A percentile compares a stretch with the other conserved stretches of the same genome.
These are phyloP conservation scores for Campylomormyrus tamandua DNA, from an alignment of 2,113 vertebrate genomes.

Conservation along the genomic window DNA sequence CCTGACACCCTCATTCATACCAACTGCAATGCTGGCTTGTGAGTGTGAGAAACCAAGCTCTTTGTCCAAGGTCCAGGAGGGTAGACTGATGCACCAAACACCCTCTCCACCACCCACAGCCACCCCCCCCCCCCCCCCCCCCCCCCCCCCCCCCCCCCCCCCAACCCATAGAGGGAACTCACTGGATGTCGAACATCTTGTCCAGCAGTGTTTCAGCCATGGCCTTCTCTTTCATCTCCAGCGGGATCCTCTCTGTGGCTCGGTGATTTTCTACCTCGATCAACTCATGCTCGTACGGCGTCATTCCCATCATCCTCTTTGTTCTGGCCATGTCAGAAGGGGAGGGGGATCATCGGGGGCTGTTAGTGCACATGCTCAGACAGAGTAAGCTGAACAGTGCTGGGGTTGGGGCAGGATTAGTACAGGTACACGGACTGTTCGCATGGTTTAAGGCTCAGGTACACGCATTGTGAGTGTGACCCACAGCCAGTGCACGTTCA, in stretches of 20 bases:
- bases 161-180: slow-evolving; percentile 41
- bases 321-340: slow-evolving; percentile 46
- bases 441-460: neutral
- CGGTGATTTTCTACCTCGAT: slow-evolving; percentile 69
- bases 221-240: slow-evolving; percentile 76
- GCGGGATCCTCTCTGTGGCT: slow-evolving; percentile 63
- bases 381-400: neutral
- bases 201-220: slow-evolving; percentile 70
- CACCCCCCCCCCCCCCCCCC: too few species aligned
- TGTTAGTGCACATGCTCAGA: neutral
- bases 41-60: neutral
- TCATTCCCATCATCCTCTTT: slow-evolving; percentile 89
- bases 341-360: neutral
- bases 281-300: slow-evolving; percentile 67
- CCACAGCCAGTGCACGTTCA: neutral
- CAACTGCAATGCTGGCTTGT: neutral
- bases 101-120: neutral
- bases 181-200: slow-evolving; percentile 75
- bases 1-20: neutral
- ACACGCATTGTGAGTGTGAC: neutral
- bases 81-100: neutral
- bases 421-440: neutral
- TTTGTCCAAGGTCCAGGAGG: neutral
- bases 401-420: neutral
- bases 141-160: too few species aligned